phyloP scores from a whole-genome alignment of 1,140 invertebrate genomes.

The Scaptomyza hsui region DNA sequence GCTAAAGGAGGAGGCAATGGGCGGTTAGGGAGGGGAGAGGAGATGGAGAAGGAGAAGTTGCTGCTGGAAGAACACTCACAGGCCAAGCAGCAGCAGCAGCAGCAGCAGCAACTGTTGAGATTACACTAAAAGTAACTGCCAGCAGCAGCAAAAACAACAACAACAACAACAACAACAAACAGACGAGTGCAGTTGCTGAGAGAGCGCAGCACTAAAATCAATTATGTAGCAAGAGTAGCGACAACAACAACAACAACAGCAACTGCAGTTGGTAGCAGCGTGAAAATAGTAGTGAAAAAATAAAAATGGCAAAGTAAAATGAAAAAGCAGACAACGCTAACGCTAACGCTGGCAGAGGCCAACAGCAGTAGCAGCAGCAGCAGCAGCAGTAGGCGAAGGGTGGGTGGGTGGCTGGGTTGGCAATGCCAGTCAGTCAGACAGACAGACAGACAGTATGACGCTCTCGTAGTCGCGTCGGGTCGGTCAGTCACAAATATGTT shows the following conservation, averaged over 20 bases:
- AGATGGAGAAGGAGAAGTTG: slow-evolving; percentile 52
- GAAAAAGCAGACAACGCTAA: slow-evolving; percentile 53
- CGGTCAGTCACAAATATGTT: slow-evolving; percentile 79
- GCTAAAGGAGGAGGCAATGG: slow-evolving; percentile 50
- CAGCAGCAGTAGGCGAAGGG: slow-evolving; percentile 21
- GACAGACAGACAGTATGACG: slow-evolving; percentile 29
- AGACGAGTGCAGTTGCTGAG: slow-evolving; percentile 30
- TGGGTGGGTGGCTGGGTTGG: slow-evolving; percentile 47
- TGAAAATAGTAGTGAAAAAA: slow-evolving; percentile 78
- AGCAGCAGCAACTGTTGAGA: slow-evolving; percentile 71
- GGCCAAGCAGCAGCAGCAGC: slow-evolving; percentile 27
- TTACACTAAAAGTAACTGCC: slow-evolving; percentile 79
- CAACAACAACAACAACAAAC: slow-evolving; percentile 15
- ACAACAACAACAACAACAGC: slow-evolving; percentile 46
- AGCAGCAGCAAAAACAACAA: slow-evolving; percentile 36
- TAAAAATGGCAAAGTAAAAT: slow-evolving; percentile 59
- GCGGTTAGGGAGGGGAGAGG: background rate
- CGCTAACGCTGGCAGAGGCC: slow-evolving; percentile 32
- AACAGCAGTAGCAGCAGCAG: slow-evolving; percentile 11
- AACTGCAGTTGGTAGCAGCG: slow-evolving; percentile 55
- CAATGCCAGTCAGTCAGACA: slow-evolving; percentile 37
- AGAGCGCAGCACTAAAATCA: slow-evolving; percentile 80
- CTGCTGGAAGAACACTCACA: slow-evolving; percentile 61
- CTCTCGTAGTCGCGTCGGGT: slow-evolving; percentile 50
- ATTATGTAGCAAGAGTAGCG: slow-evolving; percentile 75